Evolutionary conservation across 2,113 vertebrate genomes (phyloP).

Genomic region (Drymodes brunneopygia): DNA sequence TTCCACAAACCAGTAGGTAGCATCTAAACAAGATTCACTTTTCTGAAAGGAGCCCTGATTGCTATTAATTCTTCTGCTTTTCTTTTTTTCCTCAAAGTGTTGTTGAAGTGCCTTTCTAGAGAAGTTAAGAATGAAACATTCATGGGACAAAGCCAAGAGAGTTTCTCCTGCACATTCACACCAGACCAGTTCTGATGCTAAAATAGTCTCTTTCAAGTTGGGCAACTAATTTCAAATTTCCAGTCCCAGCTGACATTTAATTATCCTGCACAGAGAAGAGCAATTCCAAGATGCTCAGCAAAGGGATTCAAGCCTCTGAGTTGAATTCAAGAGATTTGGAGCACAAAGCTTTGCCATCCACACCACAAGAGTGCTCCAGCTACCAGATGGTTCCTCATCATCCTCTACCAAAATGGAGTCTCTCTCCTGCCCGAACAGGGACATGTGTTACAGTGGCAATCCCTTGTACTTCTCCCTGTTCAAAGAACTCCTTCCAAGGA

Average conservation of each 20-base stretch:
- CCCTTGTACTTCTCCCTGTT: not conserved
- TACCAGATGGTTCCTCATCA: not conserved
- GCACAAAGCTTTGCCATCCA: not conserved
- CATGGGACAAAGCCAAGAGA: not conserved
- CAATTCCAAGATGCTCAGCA: not conserved
- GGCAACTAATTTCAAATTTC: not conserved
- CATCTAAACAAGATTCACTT: constrained; percentile 43
- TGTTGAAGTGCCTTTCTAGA: not conserved
- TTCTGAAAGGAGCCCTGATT: constrained; percentile 5
- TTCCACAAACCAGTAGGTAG: constrained; percentile 32
- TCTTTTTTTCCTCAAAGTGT: not conserved
- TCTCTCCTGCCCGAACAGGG: not conserved
- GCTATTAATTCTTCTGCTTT: constrained; percentile 6
- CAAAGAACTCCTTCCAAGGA: not conserved
- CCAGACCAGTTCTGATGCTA: not conserved
- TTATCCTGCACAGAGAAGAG: not conserved
- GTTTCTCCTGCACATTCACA: not conserved
- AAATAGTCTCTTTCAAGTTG: not conserved
- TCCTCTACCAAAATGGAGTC: not conserved
- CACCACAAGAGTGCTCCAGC: not conserved
- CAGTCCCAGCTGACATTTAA: not conserved
- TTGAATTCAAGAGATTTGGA: not conserved
- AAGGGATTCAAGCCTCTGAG: not conserved
- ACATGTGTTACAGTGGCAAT: not conserved
- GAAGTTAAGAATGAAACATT: not conserved